Evolutionary conservation across 1,140 invertebrate species (phyloP).

Genomic region (Dolichoris vasculosae): DNA sequence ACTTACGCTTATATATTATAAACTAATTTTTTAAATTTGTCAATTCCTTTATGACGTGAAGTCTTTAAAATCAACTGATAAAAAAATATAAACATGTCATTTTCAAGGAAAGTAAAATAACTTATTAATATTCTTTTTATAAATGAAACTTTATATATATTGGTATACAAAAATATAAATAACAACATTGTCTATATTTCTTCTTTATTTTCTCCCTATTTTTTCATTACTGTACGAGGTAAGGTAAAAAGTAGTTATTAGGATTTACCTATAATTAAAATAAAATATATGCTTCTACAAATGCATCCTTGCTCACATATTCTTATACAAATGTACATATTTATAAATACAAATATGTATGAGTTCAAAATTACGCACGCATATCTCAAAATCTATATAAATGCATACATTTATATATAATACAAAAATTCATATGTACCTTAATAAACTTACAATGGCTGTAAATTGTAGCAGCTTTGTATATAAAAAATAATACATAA

Average conservation of each 20-base stretch:
- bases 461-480: conserved; percentile 20
- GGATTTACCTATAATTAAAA: conserved; percentile 13
- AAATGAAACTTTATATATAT: neutral
- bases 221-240: conserved; percentile 4
- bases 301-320: neutral
- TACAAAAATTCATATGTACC: neutral
- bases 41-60: neutral
- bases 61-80: neutral
- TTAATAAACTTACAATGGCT: neutral
- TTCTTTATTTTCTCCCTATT: neutral
- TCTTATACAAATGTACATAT: neutral
- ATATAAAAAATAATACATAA: neutral
- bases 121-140: neutral
- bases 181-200: neutral
- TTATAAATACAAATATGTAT: neutral
- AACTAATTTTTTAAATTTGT: neutral
- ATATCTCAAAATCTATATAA: neutral
- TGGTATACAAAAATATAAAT: neutral
- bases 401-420: neutral
- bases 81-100: neutral
- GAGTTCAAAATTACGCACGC: neutral
- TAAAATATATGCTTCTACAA: neutral
- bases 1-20: neutral
- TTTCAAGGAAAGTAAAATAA: neutral
- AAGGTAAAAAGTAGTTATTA: conserved; percentile 32